These are phyloP conservation scores for Myotis vivesi DNA, from an alignment of 2,797 vertebrate genomes.

Conservation along the genomic window DNA sequence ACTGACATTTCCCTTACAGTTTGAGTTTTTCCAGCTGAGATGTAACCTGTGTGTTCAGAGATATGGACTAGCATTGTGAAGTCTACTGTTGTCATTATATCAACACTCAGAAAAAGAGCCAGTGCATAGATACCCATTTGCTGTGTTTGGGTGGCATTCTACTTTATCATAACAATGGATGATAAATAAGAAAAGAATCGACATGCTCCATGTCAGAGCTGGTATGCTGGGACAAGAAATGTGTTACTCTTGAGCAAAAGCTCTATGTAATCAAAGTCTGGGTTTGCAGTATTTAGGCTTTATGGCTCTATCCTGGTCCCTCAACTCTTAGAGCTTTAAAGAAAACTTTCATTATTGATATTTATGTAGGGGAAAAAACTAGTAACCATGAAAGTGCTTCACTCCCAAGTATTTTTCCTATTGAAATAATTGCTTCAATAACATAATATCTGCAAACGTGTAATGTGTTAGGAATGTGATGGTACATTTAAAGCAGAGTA, in stretches of 20 bases:
- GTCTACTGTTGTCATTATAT: not conserved
- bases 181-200: not conserved
- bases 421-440: slow-evolving; percentile 9
- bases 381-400: not conserved
- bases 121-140: not conserved
- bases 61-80: not conserved
- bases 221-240: not conserved
- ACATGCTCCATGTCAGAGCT: not conserved
- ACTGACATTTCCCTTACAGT: not conserved
- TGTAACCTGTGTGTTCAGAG: not conserved
- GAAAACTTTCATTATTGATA: not conserved
- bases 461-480: not conserved
- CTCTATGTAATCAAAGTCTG: not conserved
- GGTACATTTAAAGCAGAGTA: not conserved
- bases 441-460: not conserved
- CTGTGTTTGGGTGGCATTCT: not conserved
- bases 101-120: not conserved
- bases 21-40: not conserved
- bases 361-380: not conserved
- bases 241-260: not conserved
- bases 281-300: not conserved
- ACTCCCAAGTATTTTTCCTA: not conserved
- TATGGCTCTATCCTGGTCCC: not conserved
- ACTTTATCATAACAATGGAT: not conserved
- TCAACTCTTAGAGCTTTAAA: not conserved